phyloP scores from a whole-genome alignment of 2,113 vertebrate species.

The Piaya cayana region DNA sequence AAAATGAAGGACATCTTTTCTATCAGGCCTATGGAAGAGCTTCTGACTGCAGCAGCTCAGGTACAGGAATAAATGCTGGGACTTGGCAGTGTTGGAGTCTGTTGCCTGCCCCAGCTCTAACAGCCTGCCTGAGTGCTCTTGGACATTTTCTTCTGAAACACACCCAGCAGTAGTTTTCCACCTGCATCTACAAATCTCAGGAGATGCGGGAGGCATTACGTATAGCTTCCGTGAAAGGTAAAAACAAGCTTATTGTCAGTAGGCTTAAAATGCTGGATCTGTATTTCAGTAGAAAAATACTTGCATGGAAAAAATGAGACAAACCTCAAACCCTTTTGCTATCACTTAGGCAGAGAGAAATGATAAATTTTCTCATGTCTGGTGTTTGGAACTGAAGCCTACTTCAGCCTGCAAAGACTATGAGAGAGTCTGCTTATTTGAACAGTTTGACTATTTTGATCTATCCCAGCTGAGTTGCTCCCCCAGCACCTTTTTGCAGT shows the following conservation, averaged over 20 bases:
- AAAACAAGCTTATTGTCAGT: slow-evolving; percentile 14
- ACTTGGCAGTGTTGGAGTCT: background rate
- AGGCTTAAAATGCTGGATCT: background rate
- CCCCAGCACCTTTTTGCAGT: background rate
- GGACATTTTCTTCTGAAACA: background rate
- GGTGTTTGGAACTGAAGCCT: background rate
- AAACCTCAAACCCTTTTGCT: background rate
- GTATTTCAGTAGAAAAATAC: background rate
- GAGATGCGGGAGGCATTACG: slow-evolving; percentile 8
- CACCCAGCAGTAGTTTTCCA: slow-evolving; percentile 53
- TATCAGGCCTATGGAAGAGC: background rate
- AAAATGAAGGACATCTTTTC: background rate
- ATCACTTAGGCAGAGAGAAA: background rate
- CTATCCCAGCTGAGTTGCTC: background rate
- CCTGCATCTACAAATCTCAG: slow-evolving; percentile 16
- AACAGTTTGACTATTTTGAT: background rate
- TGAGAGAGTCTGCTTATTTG: background rate
- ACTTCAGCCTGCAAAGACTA: background rate
- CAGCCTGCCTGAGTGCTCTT: background rate
- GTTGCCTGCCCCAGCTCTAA: background rate
- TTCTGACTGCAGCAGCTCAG: background rate
- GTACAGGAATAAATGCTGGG: background rate
- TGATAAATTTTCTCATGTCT: background rate
- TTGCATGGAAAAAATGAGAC: background rate
- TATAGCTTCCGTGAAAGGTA: background rate